Percentiles rank a stretch among this genome's conserved stretches.
These are phyloP conservation scores for Drosophila watanabei DNA, from an alignment of 1,140 invertebrate genomes.

Conservation along the genomic window DNA sequence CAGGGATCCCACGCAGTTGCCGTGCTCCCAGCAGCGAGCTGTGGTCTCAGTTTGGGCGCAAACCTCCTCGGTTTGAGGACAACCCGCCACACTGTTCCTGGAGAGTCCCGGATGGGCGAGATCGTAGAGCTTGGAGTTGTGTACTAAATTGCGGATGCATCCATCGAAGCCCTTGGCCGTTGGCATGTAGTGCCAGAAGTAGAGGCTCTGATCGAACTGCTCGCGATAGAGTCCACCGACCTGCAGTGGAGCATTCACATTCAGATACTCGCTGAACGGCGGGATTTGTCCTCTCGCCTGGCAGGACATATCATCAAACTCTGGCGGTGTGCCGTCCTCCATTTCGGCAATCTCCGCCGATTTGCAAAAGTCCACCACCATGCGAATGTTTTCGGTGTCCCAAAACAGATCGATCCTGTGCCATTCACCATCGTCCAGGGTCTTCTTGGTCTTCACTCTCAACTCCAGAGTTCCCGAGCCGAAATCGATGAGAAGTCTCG, in stretches of 20 bases:
- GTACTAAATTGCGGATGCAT: slow-evolving; percentile 97
- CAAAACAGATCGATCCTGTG: slow-evolving; percentile 98
- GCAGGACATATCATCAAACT: slow-evolving; percentile 95
- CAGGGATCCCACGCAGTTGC: slow-evolving; percentile 96
- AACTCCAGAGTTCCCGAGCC: slow-evolving; percentile 97
- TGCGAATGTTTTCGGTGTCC: slow-evolving; percentile 95
- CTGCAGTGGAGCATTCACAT: slow-evolving; percentile 97
- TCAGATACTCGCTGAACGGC: slow-evolving; percentile 98
- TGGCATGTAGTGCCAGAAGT: slow-evolving; percentile 95
- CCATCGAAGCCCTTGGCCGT: slow-evolving; percentile 96
- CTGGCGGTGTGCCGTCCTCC: slow-evolving; percentile 94
- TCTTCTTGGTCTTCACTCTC: slow-evolving; percentile 94
- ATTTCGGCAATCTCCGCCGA: slow-evolving; percentile 94
- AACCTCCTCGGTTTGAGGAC: slow-evolving; percentile 95
- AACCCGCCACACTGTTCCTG: slow-evolving; percentile 93
- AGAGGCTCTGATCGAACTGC: slow-evolving; percentile 93
- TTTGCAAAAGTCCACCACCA: slow-evolving; percentile 97
- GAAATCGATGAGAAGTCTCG: slow-evolving; percentile 96
- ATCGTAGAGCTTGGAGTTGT: slow-evolving; percentile 98
- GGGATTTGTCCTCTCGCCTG: slow-evolving; percentile 95
- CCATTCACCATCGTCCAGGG: slow-evolving; percentile 97
- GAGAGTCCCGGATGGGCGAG: slow-evolving; percentile 94
- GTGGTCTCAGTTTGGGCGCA: slow-evolving; percentile 93
- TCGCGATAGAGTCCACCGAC: slow-evolving; percentile 96
- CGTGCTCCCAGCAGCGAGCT: slow-evolving; percentile 95